Conservation (phyloP, 2,797 vertebrate species). For the Microcaecilia unicolor region DNA sequence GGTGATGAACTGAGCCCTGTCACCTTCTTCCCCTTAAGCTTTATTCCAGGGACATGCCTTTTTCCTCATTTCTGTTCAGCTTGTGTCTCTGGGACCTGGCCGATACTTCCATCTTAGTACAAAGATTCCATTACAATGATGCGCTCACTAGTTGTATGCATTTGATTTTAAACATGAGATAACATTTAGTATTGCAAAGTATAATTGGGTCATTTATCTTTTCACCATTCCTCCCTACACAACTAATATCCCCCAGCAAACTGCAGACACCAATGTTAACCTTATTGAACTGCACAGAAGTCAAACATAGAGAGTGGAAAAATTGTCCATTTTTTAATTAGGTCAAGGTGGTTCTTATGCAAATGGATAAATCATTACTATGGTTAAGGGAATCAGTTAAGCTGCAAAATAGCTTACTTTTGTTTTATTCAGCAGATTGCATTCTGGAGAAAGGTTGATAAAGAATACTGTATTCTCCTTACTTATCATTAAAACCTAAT, state of each 20-base stretch:
- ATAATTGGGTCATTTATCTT: neutral
- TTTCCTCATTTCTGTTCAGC: neutral
- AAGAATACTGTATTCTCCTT: neutral
- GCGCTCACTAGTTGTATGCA: conserved; percentile 2
- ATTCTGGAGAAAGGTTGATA: neutral
- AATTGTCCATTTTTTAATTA: conserved; percentile 16
- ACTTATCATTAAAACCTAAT: neutral
- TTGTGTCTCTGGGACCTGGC: neutral
- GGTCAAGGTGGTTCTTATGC: conserved; percentile 5
- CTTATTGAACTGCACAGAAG: neutral
- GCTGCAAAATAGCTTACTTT: conserved; percentile 1
- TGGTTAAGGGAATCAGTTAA: conserved; percentile 9
- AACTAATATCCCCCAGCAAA: neutral
- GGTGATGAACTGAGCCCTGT: neutral
- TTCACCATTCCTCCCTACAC: neutral
- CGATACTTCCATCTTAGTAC: too few species aligned
- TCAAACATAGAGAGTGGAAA: neutral
- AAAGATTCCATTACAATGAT: neutral
- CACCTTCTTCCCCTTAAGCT: conserved; percentile 11
- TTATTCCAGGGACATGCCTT: conserved; percentile 1
- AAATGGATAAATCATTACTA: conserved; percentile 4
- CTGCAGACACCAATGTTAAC: neutral
- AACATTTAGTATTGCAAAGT: conserved; percentile 3
- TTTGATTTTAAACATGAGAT: neutral
- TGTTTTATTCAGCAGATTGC: neutral